These are phyloP conservation scores for Piscicola geometra DNA, from an alignment of 2,888 invertebrate genomes.

Conservation along the genomic window DNA sequence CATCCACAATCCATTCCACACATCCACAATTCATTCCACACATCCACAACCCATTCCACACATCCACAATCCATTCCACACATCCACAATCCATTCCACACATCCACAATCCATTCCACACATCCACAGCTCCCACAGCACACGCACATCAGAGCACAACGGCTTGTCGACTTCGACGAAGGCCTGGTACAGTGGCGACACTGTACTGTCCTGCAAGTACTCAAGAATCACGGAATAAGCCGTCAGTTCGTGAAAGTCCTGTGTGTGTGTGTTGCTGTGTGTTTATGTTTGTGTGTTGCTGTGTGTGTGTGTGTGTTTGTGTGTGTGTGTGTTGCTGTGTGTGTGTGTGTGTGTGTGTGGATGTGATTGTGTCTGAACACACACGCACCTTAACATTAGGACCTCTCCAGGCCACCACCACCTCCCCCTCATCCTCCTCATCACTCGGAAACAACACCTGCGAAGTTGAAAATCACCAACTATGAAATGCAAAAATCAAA, in stretches of 20 bases:
- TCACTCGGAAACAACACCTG: constrained; percentile 69
- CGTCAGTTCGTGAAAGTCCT: constrained; percentile 57
- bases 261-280: background rate
- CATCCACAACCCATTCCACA: too few species aligned
- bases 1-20: too few species aligned
- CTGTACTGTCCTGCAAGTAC: constrained; percentile 79
- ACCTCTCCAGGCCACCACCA: constrained; percentile 74
- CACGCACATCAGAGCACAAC: constrained; percentile 68
- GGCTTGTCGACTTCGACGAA: constrained; percentile 79
- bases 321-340: background rate
- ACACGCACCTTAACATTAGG: constrained; percentile 56
- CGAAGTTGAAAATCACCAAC: background rate
- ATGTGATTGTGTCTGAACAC: background rate
- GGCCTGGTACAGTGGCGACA: constrained; percentile 75
- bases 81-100: too few species aligned
- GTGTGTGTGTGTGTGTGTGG: background rate
- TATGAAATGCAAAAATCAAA: too few species aligned
- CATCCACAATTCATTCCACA: too few species aligned
- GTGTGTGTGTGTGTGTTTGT: background rate
- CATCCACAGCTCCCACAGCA: background rate
- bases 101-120: too few species aligned
- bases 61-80: too few species aligned
- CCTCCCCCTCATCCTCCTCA: constrained; percentile 68
- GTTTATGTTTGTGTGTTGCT: background rate
- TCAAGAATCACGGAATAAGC: constrained; percentile 69